These are phyloP conservation scores for Gavia stellata DNA, from an alignment of 2,113 vertebrate species.

Conservation along the genomic window DNA sequence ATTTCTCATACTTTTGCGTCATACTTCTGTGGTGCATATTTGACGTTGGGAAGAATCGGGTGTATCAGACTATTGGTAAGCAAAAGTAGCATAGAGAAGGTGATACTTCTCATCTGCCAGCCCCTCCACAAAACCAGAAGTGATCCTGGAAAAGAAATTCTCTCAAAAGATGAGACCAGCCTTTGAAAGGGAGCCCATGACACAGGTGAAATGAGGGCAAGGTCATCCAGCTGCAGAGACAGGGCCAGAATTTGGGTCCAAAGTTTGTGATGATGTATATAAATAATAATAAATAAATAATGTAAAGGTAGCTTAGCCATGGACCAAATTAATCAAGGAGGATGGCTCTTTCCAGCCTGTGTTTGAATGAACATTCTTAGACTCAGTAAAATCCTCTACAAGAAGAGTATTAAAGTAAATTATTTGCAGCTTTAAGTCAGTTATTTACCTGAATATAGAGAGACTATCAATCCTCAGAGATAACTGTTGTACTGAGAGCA, in stretches of 20 bases:
- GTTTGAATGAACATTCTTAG: not conserved
- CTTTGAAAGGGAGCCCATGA: not conserved
- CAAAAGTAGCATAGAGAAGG: not conserved
- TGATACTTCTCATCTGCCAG: not conserved
- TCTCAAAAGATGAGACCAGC: not conserved
- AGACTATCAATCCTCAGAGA: not conserved
- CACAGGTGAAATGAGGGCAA: not conserved
- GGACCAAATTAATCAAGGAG: not conserved
- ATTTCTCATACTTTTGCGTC: not conserved
- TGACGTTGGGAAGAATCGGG: not conserved
- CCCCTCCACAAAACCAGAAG: not conserved
- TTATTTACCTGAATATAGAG: not conserved
- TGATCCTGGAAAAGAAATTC: not conserved
- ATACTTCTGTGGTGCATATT: not conserved
- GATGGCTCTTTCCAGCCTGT: not conserved
- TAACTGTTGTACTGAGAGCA: not conserved
- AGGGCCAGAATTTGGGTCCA: not conserved
- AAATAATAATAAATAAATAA: not conserved
- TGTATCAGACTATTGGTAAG: not conserved
- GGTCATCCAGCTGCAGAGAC: not conserved
- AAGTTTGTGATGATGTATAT: not conserved
- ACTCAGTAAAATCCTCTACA: not conserved
- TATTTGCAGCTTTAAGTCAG: not conserved
- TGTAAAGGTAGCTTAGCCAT: not conserved
- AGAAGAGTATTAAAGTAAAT: not conserved